Percentiles rank a stretch among this genome's conserved stretches.
Conservation (phyloP, 2,113 vertebrate genomes). For the Brachypteracias leptosomus region DNA sequence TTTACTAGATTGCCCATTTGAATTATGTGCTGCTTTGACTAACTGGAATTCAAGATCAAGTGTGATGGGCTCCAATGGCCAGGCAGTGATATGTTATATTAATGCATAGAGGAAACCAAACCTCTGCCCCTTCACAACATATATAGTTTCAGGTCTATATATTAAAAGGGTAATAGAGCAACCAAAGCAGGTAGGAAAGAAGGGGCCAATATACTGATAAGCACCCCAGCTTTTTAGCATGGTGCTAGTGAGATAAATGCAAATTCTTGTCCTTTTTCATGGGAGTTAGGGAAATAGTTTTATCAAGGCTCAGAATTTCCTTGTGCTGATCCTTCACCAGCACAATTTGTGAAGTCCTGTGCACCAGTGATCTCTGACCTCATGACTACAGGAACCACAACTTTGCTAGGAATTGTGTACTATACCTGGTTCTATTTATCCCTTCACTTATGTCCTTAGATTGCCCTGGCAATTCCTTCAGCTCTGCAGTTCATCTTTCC, state of each 20-base stretch:
- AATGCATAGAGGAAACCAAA: background rate
- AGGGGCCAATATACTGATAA: background rate
- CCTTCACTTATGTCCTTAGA: background rate
- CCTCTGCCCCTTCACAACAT: background rate
- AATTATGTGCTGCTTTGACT: background rate
- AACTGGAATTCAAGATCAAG: background rate
- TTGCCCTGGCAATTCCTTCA: background rate
- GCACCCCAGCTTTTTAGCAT: background rate
- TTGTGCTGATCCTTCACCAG: background rate
- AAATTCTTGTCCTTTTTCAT: background rate
- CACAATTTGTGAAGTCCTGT: background rate
- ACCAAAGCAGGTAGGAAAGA: background rate
- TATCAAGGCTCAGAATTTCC: background rate
- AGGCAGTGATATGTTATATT: background rate
- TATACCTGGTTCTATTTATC: fast-evolving
- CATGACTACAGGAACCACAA: background rate
- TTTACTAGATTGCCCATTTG: background rate
- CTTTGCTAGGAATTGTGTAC: background rate
- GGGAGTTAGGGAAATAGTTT: background rate
- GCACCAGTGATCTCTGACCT: background rate
- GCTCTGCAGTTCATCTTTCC: background rate
- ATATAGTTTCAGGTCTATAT: background rate
- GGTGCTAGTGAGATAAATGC: background rate
- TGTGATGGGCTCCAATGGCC: background rate
- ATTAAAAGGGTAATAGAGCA: background rate